Evolutionary conservation across 2,113 vertebrate species (phyloP).

Genomic region (Mixornis gularis): DNA sequence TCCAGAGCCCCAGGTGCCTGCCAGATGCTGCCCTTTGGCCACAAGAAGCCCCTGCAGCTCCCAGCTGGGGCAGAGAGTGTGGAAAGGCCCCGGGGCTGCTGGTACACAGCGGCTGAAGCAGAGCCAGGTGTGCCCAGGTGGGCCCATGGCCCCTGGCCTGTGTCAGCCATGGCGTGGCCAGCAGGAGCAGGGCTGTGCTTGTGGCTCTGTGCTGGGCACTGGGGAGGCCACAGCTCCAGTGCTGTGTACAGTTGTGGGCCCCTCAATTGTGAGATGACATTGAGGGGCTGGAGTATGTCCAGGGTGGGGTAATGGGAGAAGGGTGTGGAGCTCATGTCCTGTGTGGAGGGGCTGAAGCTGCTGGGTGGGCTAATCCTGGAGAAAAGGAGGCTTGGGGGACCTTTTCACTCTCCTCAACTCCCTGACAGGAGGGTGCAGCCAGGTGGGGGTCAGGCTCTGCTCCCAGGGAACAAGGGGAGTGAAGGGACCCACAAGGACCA

Average conservation of each 20-base stretch:
- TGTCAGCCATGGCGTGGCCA: background rate
- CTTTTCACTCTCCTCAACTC: accelerated
- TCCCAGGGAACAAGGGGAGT: background rate
- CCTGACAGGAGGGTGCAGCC: background rate
- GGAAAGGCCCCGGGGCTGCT: background rate
- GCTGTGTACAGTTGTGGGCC: background rate
- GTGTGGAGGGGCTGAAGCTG: background rate
- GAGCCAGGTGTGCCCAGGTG: background rate
- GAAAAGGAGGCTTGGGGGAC: background rate
- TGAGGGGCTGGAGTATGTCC: accelerated
- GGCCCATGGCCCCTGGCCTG: background rate
- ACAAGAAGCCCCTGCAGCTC: background rate
- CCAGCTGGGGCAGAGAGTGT: background rate
- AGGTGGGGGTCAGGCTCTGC: background rate
- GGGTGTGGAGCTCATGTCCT: background rate
- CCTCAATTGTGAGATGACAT: accelerated
- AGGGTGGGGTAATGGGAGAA: background rate
- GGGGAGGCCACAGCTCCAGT: background rate
- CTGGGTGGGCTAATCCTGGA: accelerated
- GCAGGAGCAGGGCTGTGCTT: background rate
- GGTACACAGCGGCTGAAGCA: accelerated
- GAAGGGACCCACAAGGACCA: too few species aligned
- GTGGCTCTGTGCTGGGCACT: background rate
- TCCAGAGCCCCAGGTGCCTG: background rate
- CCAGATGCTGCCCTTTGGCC: background rate